Evolutionary conservation across 2,888 invertebrate species (phyloP), one percentile per base, ranked within the genome.

Genomic region (Tetranychus piercei): DNA sequence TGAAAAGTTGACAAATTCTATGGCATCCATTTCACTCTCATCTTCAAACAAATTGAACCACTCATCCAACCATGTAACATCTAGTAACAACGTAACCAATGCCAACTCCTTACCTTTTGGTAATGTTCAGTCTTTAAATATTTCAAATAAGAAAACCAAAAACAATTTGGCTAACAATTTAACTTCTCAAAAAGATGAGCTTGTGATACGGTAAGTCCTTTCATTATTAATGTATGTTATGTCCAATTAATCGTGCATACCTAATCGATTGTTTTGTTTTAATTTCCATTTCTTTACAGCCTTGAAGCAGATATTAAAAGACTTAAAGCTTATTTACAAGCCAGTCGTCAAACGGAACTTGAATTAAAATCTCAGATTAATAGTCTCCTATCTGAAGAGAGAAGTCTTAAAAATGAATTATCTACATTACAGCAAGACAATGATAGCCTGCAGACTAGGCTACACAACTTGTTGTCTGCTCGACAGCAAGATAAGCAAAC

Each of bases 391-490:
- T 86, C 86, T 75, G 86, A 86, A 77, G 91, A 92, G 80, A 87
- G 88, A 80, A 85, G 86, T 78, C 83, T 86, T 66, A 87, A 87
- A 80, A 86, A 88, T 79, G 91, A 93, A 82, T 85, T 90, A 80
- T 85, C 86, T 75, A 88, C 88, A 80, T 87, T 92, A 81, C 90
- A 90, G 83, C 88, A 90, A 81, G 91, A 92, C 81, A 89, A 92
- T 82, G 92, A 93, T 80, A 89, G 90, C 81, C 84, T 94, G 79
- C 93, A 94, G 82, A 88, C 88, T 82, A 90, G 90, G 82, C 82
- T 93, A 81, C 89, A 91, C 81, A 88, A 89, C 81, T 83, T 90
- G 78, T 86, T 87, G 76, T 87, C 87, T 78, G 87, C 88, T 78
- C 87, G 90, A 74, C 88, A 90, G 81, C 84, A 88, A 78, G 94